A percentile compares a stretch with the other conserved stretches of the same genome.
Conservation (phyloP, 2,113 vertebrate species). For the Mormoops blainvillei region DNA sequence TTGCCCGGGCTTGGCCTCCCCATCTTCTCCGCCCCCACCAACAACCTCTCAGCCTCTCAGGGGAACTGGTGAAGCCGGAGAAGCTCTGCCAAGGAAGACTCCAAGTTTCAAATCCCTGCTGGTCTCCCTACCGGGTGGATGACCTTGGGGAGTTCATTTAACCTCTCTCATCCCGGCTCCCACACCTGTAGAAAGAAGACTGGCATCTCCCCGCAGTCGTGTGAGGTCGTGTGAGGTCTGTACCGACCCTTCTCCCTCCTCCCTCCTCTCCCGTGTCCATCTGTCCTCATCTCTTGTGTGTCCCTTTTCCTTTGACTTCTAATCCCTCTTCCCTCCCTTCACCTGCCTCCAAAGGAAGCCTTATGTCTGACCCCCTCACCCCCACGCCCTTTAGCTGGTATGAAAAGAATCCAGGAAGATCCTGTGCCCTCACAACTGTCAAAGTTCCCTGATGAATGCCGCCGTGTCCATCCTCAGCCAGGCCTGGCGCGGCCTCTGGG, state of each 20-base stretch:
- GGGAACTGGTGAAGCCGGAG: neutral
- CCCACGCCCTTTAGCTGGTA: neutral
- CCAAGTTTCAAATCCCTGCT: neutral
- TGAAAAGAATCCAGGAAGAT: neutral
- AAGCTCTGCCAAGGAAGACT: neutral
- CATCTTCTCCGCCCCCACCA: neutral
- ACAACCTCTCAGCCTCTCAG: neutral
- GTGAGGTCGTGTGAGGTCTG: neutral
- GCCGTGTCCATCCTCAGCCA: neutral
- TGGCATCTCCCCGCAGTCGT: accelerated
- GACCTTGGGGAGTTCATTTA: neutral
- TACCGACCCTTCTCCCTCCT: neutral
- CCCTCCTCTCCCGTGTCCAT: slow-evolving; percentile 5
- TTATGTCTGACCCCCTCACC: too few relatives aligned
- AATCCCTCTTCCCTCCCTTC: neutral
- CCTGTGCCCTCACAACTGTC: accelerated
- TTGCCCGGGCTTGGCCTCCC: neutral
- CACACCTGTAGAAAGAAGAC: neutral
- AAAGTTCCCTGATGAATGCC: neutral
- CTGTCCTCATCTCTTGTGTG: neutral
- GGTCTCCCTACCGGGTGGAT: accelerated
- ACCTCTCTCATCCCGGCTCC: accelerated
- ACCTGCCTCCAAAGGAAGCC: neutral
- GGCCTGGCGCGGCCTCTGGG: slow-evolving; percentile 25
- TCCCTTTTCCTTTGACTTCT: neutral